Evolutionary conservation across 2,888 invertebrate species (phyloP).

Genomic region (Aspidiotus destructor): DNA sequence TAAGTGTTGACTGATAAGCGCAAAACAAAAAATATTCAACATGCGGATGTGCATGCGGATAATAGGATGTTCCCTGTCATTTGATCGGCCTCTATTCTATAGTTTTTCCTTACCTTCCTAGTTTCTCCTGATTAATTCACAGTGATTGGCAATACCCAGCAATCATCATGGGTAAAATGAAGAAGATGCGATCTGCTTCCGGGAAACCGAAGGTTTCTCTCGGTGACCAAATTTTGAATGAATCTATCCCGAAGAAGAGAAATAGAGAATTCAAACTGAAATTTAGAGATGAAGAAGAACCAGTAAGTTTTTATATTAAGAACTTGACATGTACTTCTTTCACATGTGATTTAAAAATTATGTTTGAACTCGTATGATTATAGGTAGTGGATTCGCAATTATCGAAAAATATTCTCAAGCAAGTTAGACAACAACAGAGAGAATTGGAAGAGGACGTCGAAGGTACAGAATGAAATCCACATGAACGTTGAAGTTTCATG

Average conservation of each 20-base stretch:
- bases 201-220: slow-evolving; percentile 22
- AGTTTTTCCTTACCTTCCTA: no score
- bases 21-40: no score
- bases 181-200: slow-evolving; percentile 11
- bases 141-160: no score
- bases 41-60: no score
- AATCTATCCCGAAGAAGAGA: slow-evolving; percentile 14
- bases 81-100: no score
- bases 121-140: no score
- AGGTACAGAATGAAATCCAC: slow-evolving; percentile 40
- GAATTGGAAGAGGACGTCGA: slow-evolving; percentile 55
- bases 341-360: background rate
- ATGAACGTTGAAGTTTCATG: background rate
- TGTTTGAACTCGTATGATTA: slow-evolving; percentile 38
- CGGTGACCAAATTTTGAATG: slow-evolving; percentile 10
- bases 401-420: slow-evolving; percentile 72
- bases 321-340: background rate
- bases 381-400: slow-evolving; percentile 73
- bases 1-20: no score
- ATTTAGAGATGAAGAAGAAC: slow-evolving; percentile 59
- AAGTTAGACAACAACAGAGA: slow-evolving; percentile 72
- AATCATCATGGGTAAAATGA: slow-evolving; percentile 24
- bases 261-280: slow-evolving; percentile 49
- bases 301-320: slow-evolving; percentile 39
- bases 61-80: no score